Evolutionary conservation across 2,113 vertebrate species (phyloP).

Genomic region (Cyanistes caeruleus): DNA sequence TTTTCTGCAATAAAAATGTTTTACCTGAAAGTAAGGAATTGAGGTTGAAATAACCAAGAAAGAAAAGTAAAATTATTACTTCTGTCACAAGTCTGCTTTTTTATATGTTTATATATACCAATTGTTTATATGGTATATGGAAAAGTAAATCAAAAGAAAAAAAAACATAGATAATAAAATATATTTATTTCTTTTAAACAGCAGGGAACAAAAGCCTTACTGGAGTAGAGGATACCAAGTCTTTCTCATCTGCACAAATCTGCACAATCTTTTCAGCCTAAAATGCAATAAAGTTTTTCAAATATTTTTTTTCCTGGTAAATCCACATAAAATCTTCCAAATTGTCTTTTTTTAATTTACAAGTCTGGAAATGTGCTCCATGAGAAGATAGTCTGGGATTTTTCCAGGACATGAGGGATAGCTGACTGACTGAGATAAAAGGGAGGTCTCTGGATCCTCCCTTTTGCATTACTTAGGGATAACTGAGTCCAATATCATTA

Average conservation of each 20-base stretch:
- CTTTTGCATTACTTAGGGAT: not conserved
- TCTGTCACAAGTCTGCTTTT: not conserved
- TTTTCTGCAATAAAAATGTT: not conserved
- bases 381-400: not conserved
- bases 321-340: not conserved
- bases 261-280: not conserved
- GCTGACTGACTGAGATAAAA: not conserved
- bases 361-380: not conserved
- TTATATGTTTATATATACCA: no score
- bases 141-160: not conserved
- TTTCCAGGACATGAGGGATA: not conserved
- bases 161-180: not conserved
- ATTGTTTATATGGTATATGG: not conserved
- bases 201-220: not conserved
- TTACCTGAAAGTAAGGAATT: not conserved
- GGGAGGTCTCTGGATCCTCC: not conserved
- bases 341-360: not conserved
- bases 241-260: not conserved
- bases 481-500: not conserved
- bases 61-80: not conserved
- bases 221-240: not conserved
- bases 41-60: not conserved
- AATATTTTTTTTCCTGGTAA: not conserved
- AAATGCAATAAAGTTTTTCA: not conserved
- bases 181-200: not conserved